phyloP scores from a whole-genome alignment of 2,888 invertebrate species.

The Zelleria hepariella region DNA sequence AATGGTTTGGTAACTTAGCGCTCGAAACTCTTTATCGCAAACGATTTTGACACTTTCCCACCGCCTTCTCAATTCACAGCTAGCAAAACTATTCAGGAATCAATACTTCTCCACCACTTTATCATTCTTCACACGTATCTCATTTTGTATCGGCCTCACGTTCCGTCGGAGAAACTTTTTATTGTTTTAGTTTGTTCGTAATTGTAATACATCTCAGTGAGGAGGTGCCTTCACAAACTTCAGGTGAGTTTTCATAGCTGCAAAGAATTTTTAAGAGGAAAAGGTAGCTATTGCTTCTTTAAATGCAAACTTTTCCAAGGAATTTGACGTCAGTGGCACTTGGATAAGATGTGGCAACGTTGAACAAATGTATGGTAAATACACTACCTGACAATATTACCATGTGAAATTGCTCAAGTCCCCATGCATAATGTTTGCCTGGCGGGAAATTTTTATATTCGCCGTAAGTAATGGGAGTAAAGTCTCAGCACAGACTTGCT shows the following conservation, averaged over 20 bases:
- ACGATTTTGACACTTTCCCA: not conserved
- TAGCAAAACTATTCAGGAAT: slow-evolving; percentile 13
- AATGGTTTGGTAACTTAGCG: no score
- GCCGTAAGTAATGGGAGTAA: no score
- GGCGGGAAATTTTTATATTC: no score
- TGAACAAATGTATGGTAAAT: no score
- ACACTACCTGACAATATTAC: no score
- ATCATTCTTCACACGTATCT: slow-evolving; percentile 60
- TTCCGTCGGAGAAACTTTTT: slow-evolving; percentile 49
- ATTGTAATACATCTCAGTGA: slow-evolving; percentile 31
- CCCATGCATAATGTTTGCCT: no score
- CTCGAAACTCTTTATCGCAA: not conserved
- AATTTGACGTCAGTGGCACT: no score
- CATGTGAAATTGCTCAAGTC: no score
- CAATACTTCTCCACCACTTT: slow-evolving; percentile 23
- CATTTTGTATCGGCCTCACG: slow-evolving; percentile 43
- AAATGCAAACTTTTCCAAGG: no score
- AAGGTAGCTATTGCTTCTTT: not conserved
- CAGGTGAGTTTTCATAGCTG: not conserved
- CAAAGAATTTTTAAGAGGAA: not conserved
- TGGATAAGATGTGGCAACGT: no score
- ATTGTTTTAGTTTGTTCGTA: slow-evolving; percentile 40
- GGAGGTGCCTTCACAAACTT: not conserved
- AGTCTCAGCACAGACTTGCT: not conserved
- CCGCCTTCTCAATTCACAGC: not conserved